phyloP scores from a whole-genome alignment of 2,888 invertebrate species.

The Leptothorax acervorum region DNA sequence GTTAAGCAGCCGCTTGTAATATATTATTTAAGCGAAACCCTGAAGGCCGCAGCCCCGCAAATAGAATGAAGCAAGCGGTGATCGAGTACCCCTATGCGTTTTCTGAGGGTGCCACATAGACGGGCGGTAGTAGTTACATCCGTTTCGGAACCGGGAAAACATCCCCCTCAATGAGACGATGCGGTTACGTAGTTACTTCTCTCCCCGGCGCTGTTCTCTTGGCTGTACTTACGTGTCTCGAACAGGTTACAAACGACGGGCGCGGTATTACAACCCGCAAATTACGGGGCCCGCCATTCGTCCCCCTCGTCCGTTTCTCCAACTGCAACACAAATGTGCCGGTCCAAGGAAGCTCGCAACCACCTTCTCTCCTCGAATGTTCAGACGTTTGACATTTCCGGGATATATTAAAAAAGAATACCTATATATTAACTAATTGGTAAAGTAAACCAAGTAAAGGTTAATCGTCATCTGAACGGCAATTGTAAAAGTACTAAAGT shows the following conservation, averaged over 20 bases:
- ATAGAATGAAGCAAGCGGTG: constrained; percentile 43
- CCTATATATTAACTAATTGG: constrained; percentile 62
- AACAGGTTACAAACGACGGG: constrained; percentile 81
- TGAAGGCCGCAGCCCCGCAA: constrained; percentile 34
- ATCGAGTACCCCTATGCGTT: constrained; percentile 57
- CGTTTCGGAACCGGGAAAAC: constrained; percentile 71
- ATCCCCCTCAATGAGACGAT: constrained; percentile 79
- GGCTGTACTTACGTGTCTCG: constrained; percentile 76
- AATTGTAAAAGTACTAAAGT: constrained; percentile 51
- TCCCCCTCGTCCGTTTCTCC: background rate
- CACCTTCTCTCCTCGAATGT: constrained; percentile 44
- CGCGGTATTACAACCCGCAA: constrained; percentile 82
- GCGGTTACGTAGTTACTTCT: constrained; percentile 79
- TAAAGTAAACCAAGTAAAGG: background rate
- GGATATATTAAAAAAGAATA: constrained; percentile 63
- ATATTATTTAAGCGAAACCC: constrained; percentile 44
- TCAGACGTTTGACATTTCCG: constrained; percentile 44
- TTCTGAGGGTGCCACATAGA: constrained; percentile 47
- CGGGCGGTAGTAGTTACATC: constrained; percentile 60
- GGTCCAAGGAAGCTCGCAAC: constrained; percentile 61
- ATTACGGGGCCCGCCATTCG: constrained; percentile 74
- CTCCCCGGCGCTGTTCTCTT: constrained; percentile 51
- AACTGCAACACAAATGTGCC: constrained; percentile 66
- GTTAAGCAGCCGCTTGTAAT: constrained; percentile 43
- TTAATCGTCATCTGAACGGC: constrained; percentile 24